Evolutionary conservation across 92 coral and sea anemone genomes (phyloP).

Genomic region (Parazoanthus swiftii): DNA sequence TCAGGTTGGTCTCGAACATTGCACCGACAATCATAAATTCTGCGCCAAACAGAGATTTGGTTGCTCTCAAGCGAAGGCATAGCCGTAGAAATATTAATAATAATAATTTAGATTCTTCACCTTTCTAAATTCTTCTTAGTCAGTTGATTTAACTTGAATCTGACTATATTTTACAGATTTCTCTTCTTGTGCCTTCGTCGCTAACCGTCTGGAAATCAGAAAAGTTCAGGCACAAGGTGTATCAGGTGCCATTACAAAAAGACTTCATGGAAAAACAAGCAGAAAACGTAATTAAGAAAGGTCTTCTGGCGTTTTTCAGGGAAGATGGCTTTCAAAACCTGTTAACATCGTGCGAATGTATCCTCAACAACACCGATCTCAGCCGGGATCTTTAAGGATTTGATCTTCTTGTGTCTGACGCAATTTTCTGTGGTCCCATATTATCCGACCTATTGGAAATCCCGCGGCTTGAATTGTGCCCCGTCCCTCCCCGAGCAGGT

Average conservation of each 20-base stretch:
- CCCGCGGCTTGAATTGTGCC: conserved; percentile 41
- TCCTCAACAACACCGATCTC: conserved; percentile 29
- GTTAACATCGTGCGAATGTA: neutral
- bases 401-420: conserved; percentile 42
- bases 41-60: too few relatives aligned
- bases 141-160: too few relatives aligned
- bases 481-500: conserved; percentile 19
- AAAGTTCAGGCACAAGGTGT: neutral
- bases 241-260: conserved; percentile 10
- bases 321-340: neutral
- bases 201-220: neutral
- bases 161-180: neutral
- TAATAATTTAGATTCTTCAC: too few relatives aligned
- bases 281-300: neutral
- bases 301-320: neutral
- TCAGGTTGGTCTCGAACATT: too few relatives aligned
- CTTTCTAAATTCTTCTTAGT: too few relatives aligned
- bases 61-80: too few relatives aligned
- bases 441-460: conserved; percentile 21
- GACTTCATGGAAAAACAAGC: neutral
- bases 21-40: too few relatives aligned
- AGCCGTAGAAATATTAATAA: too few relatives aligned
- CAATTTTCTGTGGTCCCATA: conserved; percentile 20
- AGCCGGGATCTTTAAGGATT: conserved; percentile 15
- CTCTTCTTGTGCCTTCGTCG: neutral